Base-by-base conservation (phyloP, 1,140 invertebrate genomes). In the Listronotus oregonensis region DNA sequence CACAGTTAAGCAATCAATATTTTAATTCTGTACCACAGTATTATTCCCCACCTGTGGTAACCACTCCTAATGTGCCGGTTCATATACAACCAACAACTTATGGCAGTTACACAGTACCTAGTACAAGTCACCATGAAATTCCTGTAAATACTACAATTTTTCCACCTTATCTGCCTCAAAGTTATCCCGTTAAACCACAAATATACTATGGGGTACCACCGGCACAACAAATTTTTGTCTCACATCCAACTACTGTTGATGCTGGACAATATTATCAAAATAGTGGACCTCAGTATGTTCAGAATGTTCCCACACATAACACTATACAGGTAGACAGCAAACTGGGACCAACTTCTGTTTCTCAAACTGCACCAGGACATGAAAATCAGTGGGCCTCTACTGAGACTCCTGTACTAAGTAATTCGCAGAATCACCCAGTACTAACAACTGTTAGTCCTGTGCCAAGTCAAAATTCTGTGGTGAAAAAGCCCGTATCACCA, bases 141-240 rank as follows among this genome's bases (percentile, higher is more conserved):
- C 32, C 46, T n/a, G 34, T 37, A 37, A 56, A 44, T 43, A 27
- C 60, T 49, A 21, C 12, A 14, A 17, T 64, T 43, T 49, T 18
- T 42, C 15, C 21, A 17, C 7, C 50, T 37, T 52, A 52, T 52
- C 6, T 52, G n/a, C 27, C 34, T 14, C 18, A 43, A 15, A 44
- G 11, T 21, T 64, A 56, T 49, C 44, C 62, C 14, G 21, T 27
- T 6, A 66, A 66, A 59, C 3, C 55, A 8, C 14, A 42, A 9
- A 37, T 61, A 31, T 66, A 47, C 39, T 60, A 52, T 43, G 57
- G 39, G 21, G 64, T 66, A 6, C 56, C 64, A 2, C 50, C 64
- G 9, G 40, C 44, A 31, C 56, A 52, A n/a, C 47, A 40, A 31
- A 54, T 61, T 0, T 60, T 66, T 61, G 42, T 66, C 10, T 15